Conservation (phyloP, 2,888 invertebrate species). For the Acronicta aceris region DNA sequence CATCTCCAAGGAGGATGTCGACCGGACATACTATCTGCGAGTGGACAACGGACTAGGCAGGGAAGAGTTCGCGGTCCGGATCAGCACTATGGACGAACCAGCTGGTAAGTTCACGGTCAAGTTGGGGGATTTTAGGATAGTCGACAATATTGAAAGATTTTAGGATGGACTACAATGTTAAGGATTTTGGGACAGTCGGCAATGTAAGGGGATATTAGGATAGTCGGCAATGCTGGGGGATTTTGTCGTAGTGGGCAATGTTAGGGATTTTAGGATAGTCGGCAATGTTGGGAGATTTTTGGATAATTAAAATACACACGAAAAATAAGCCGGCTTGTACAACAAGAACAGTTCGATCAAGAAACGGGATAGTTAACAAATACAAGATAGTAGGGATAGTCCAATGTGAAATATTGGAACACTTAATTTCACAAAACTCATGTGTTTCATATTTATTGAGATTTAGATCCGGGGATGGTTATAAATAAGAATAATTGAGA, state of each 20-base stretch:
- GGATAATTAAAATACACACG: too few relatives aligned
- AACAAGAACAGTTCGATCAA: too few relatives aligned
- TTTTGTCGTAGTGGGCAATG: background rate
- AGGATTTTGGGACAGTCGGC: background rate
- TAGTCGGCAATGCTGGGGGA: background rate
- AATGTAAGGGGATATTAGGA: background rate
- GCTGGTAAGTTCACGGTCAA: constrained; percentile 75
- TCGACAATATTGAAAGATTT: background rate
- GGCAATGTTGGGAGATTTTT: background rate
- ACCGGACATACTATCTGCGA: constrained; percentile 91
- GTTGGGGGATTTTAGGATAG: background rate
- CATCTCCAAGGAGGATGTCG: constrained; percentile 93
- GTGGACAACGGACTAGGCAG: constrained; percentile 92
- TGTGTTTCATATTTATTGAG: too few relatives aligned
- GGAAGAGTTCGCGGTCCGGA: constrained; percentile 90
- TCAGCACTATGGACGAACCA: constrained; percentile 92
- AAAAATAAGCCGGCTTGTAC: too few relatives aligned
- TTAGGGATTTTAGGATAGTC: background rate
- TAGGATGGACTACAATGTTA: background rate
- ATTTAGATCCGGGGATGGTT: too few relatives aligned
- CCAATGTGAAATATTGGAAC: too few relatives aligned
- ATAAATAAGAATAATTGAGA: too few relatives aligned
- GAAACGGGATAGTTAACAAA: too few relatives aligned
- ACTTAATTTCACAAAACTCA: too few relatives aligned
- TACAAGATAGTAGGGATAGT: too few relatives aligned